Percentiles rank a stretch among this genome's conserved stretches.
Evolutionary conservation across 2,888 invertebrate genomes (phyloP).

Genomic region (Zygothrica quintamaculata): DNA sequence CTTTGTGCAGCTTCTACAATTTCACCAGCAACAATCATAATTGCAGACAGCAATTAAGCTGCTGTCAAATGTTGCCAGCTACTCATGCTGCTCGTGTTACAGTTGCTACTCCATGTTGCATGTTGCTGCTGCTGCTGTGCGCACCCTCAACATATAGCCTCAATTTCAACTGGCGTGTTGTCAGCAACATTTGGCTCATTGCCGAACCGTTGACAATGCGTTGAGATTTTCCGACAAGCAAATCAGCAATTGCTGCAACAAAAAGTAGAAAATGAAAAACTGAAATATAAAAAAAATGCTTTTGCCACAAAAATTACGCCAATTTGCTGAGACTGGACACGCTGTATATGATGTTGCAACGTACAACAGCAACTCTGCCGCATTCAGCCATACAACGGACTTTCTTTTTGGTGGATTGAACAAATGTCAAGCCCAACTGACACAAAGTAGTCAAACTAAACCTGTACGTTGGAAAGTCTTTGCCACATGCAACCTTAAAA

Average conservation of each 20-base stretch:
- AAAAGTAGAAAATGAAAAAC: no score
- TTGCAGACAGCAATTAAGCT: constrained; percentile 78
- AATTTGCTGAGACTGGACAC: constrained; percentile 61
- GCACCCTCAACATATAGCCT: constrained; percentile 30
- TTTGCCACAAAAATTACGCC: constrained; percentile 62
- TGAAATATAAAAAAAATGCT: no score
- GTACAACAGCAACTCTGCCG: constrained; percentile 39
- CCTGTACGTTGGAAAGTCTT: constrained; percentile 31
- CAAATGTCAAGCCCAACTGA: constrained; percentile 63
- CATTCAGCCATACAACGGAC: no score
- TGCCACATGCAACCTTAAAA: constrained; percentile 24
- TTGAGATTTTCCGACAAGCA: constrained; percentile 81
- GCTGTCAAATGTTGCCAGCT: constrained; percentile 71
- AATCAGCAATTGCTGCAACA: constrained; percentile 65
- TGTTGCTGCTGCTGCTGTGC: constrained; percentile 36
- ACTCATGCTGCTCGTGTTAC: constrained; percentile 73
- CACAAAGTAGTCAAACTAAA: constrained; percentile 48
- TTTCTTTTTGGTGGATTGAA: constrained; percentile 71
- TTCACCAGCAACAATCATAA: constrained; percentile 72
- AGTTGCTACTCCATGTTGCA: constrained; percentile 64
- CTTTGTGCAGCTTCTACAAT: constrained; percentile 58
- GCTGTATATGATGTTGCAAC: constrained; percentile 10
- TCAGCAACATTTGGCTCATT: constrained; percentile 60
- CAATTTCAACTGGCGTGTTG: constrained; percentile 54
- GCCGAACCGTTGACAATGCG: constrained; percentile 71